Percentiles rank a stretch among this genome's conserved stretches.
Evolutionary conservation across 2,797 vertebrate species (phyloP).

Genomic region (Halcyon chelicuti): DNA sequence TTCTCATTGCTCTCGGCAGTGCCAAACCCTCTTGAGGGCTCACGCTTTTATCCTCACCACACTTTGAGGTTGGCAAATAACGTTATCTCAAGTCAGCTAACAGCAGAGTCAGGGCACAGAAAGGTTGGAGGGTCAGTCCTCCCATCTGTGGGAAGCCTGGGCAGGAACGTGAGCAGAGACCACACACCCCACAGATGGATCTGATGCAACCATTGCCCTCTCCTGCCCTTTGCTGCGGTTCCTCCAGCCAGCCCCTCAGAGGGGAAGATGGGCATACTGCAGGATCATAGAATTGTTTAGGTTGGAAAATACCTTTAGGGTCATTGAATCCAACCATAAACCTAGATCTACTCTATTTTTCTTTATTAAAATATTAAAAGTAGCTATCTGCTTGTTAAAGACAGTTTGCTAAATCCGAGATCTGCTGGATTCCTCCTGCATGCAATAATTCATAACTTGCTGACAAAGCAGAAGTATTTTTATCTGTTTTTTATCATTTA

Average conservation of each 20-base stretch:
- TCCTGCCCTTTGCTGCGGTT: background rate
- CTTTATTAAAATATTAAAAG: background rate
- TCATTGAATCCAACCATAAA: background rate
- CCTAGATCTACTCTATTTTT: background rate
- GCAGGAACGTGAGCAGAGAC: background rate
- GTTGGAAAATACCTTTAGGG: background rate
- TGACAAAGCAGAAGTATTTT: background rate
- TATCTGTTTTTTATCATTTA: background rate
- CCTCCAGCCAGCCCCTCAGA: background rate
- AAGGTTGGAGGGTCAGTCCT: background rate
- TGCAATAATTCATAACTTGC: background rate
- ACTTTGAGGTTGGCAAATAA: background rate
- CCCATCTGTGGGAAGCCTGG: background rate
- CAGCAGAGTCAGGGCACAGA: accelerated
- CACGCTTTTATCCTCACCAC: background rate
- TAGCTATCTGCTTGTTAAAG: background rate
- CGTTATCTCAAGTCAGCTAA: background rate
- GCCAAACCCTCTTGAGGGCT: background rate
- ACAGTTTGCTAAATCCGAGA: background rate
- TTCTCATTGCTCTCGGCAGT: background rate
- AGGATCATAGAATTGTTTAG: background rate
- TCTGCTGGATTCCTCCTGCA: background rate
- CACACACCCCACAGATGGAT: background rate
- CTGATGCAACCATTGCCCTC: background rate
- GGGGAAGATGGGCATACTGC: accelerated